These are phyloP conservation scores for Drosophila virilis DNA, from an alignment of 1,140 invertebrate species.

Conservation along the genomic window DNA sequence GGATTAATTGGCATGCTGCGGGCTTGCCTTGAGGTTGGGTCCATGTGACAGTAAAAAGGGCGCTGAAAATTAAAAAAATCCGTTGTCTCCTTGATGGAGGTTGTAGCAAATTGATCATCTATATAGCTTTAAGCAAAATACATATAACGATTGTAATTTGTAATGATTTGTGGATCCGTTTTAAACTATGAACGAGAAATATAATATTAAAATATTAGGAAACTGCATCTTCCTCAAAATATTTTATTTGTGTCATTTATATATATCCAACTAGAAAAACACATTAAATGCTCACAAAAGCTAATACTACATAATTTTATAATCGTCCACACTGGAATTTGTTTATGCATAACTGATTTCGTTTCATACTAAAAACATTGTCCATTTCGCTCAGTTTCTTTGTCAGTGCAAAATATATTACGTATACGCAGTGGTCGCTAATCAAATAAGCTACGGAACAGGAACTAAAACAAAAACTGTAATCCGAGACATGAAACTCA, in stretches of 20 bases:
- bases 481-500: slow-evolving; percentile 63
- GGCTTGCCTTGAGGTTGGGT: slow-evolving; percentile 34
- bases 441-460: slow-evolving; percentile 7
- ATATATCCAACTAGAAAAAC: too few relatives aligned
- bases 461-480: slow-evolving; percentile 43
- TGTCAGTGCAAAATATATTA: slow-evolving; percentile 27
- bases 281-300: too few relatives aligned
- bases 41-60: slow-evolving; percentile 29
- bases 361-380: slow-evolving; percentile 14
- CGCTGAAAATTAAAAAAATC: slow-evolving; percentile 8
- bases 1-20: slow-evolving; percentile 47
- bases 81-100: slow-evolving; percentile 2
- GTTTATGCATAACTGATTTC: slow-evolving; percentile 18
- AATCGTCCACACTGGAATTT: too few relatives aligned
- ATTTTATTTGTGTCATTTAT: too few relatives aligned
- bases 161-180: too few relatives aligned
- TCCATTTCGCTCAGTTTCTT: slow-evolving; percentile 13
- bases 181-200: too few relatives aligned
- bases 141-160: too few relatives aligned
- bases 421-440: slow-evolving; percentile 39
- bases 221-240: too few relatives aligned
- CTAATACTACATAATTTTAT: too few relatives aligned
- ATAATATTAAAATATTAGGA: too few relatives aligned
- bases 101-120: background rate
- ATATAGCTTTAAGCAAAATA: background rate